A percentile compares a stretch with the other conserved stretches of the same genome.
Evolutionary conservation across 2,113 vertebrate genomes (phyloP).

Genomic region (Ictalurus punctatus): DNA sequence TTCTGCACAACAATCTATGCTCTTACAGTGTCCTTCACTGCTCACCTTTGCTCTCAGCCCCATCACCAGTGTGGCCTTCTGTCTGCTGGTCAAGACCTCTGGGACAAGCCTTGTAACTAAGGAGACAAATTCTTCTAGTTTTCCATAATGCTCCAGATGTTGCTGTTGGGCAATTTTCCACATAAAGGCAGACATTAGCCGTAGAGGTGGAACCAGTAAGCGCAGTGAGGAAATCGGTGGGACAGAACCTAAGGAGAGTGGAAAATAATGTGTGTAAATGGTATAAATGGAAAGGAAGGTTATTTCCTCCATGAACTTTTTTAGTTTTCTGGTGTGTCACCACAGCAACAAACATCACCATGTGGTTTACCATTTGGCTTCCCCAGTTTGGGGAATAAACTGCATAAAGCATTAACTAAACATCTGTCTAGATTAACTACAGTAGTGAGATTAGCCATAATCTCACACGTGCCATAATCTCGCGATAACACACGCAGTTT

Average conservation of each 20-base stretch:
- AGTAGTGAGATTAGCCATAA: not conserved
- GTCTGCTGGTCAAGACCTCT: constrained; percentile 77
- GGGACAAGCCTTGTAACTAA: constrained; percentile 76
- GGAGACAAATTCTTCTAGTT: constrained; percentile 77
- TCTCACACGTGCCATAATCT: not conserved
- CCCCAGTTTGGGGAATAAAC: not conserved
- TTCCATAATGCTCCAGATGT: constrained; percentile 75
- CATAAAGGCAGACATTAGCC: constrained; percentile 76
- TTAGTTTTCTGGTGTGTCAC: no score
- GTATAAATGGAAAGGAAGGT: not conserved
- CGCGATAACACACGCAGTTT: not conserved
- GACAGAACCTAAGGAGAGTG: constrained; percentile 60
- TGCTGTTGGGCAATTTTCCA: constrained; percentile 76
- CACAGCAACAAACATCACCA: not conserved
- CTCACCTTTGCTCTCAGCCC: constrained; percentile 82
- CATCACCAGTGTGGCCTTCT: constrained; percentile 78
- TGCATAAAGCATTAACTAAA: no score
- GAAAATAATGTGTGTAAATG: not conserved
- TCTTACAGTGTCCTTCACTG: not conserved
- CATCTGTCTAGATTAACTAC: not conserved
- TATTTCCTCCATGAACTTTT: not conserved
- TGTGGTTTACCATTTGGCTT: not conserved
- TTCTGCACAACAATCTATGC: not conserved
- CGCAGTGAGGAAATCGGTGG: constrained; percentile 71
- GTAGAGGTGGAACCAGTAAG: constrained; percentile 72